Percentiles rank a stretch among this genome's conserved stretches.
Conservation (phyloP, 2,888 invertebrate genomes). For the Chironomus tentans region DNA sequence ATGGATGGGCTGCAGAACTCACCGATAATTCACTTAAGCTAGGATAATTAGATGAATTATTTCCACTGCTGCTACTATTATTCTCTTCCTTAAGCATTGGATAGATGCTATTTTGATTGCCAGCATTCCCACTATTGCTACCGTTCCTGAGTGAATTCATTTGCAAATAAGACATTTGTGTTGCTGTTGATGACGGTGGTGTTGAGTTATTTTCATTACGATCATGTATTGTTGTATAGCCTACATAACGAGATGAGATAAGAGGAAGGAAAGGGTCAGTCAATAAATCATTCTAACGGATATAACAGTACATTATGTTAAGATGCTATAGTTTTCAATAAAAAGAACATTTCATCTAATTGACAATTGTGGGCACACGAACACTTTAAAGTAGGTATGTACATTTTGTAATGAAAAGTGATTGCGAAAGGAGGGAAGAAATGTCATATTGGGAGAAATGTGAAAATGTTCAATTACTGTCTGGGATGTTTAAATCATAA, state of each 20-base stretch:
- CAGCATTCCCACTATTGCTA: conserved; percentile 4
- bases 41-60: conserved; percentile 24
- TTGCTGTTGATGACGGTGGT: conserved; percentile 32
- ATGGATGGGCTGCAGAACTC: background rate
- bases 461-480: conserved; percentile 24
- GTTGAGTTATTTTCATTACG: conserved; percentile 40
- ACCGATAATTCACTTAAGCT: conserved; percentile 27
- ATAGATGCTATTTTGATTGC: conserved; percentile 24
- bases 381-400: background rate
- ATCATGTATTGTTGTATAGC: conserved; percentile 38
- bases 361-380: conserved; percentile 22
- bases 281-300: conserved; percentile 25
- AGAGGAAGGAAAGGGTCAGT: conserved; percentile 22
- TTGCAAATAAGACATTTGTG: conserved; percentile 25
- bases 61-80: conserved; percentile 32
- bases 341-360: conserved; percentile 5
- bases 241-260: conserved; percentile 31
- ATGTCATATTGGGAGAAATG: conserved; percentile 1
- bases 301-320: background rate
- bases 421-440: background rate
- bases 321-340: background rate
- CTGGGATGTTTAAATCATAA: conserved; percentile 27
- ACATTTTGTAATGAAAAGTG: background rate
- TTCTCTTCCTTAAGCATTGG: conserved; percentile 29
- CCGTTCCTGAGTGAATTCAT: conserved; percentile 27